phyloP scores from a whole-genome alignment of 1,140 invertebrate species.

The Drosophila pruinosa region DNA sequence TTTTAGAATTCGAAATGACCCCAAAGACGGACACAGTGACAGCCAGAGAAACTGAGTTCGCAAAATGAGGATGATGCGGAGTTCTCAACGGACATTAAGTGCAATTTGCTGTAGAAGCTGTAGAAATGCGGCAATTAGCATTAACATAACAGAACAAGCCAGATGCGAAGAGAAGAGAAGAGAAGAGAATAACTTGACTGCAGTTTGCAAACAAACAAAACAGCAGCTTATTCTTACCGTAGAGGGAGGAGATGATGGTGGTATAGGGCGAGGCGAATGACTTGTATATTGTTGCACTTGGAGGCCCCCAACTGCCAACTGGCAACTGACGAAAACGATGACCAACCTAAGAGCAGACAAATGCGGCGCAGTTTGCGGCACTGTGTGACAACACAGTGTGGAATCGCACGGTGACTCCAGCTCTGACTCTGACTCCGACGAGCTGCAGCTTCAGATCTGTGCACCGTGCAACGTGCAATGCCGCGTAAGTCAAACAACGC shows the following conservation, averaged over 20 bases:
- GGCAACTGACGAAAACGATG: slow-evolving; percentile 1
- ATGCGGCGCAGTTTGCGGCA: slow-evolving; percentile 75
- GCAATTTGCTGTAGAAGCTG: slow-evolving; percentile 18
- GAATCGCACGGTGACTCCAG: background rate
- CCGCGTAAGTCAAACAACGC: slow-evolving; percentile 76
- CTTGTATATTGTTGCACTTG: slow-evolving; percentile 77
- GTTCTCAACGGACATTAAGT: slow-evolving; percentile 24
- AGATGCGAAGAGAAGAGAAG: slow-evolving; percentile 1
- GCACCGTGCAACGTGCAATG: slow-evolving; percentile 37
- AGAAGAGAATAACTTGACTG: slow-evolving; percentile 58
- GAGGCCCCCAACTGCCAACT: slow-evolving; percentile 34
- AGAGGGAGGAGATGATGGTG: background rate
- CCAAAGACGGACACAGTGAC: slow-evolving; percentile 20
- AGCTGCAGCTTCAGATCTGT: slow-evolving; percentile 12
- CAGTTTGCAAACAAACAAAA: slow-evolving; percentile 63
- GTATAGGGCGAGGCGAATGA: slow-evolving; percentile 64
- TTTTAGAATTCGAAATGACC: slow-evolving; percentile 52
- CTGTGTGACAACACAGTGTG: slow-evolving; percentile 63
- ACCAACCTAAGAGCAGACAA: slow-evolving; percentile 61
- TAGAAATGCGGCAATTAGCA: slow-evolving; percentile 64
- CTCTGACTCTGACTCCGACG: background rate
- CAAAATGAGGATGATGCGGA: slow-evolving; percentile 13
- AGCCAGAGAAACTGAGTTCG: too few species aligned
- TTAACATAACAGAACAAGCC: slow-evolving; percentile 42
- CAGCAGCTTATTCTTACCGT: too few species aligned